Base-by-base conservation (phyloP, 1,140 invertebrate species). In the Drosophila micromelanica region DNA sequence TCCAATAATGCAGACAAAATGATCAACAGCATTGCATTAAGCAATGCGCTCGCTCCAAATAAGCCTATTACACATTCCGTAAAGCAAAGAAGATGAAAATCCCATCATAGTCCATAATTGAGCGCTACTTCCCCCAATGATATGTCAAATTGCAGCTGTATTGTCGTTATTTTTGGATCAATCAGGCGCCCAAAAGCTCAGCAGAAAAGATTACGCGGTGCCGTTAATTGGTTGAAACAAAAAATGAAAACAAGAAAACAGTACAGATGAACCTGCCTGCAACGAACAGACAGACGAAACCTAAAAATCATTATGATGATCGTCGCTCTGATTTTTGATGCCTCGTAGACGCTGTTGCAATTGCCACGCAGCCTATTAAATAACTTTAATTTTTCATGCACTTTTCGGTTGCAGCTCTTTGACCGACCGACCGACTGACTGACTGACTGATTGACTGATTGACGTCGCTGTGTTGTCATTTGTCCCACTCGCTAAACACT, bases 351-450 rank as follows among this genome's bases (percentile, higher is more conserved):
- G 20, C 43, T 73, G 71, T 61, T 68, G 64, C 71, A 73, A 73
- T 73, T 73, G 64, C 43, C 23, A 12, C 12, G 37, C 48, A 15
- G 37, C 49, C 71, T 55, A 73, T 73, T 73, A 73, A 73, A 73
- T 54, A 46, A 61, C 64, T 61, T 69, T 17, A 69, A 69, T 74
- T 69, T 57, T 56, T 15, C 57, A 74, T 74, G 71, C 71, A 62
- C 71, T 69, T 56, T 73, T 57, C 51, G 56, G 48, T 23, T 69
- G 64, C 49, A 62, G 49, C 51, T 17, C 11, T 42, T 30, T 56
- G 52, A 65, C 52, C 13, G 43, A 54, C 35, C 43, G 35, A 40
- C 37, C 64, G 32, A 40, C 2, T 56, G 20, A 42, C 35, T 51
- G 35, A 40, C 37, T 71, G 32, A 40, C 2, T 56, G 20, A 42